Evolutionary conservation across 2,888 invertebrate species (phyloP).

Genomic region (Dasypolia templi): DNA sequence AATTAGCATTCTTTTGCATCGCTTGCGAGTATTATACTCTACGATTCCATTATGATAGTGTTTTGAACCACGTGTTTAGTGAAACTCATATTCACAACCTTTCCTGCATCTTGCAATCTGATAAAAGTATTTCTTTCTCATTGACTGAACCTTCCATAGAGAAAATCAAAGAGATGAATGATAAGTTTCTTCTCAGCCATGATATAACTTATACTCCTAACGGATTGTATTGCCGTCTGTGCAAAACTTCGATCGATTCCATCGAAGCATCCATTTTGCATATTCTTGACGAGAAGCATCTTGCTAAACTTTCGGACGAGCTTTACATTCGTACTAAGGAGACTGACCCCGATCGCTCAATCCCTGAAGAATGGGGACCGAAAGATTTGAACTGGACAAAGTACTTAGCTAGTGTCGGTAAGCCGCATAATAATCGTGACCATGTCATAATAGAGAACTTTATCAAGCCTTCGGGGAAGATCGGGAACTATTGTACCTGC

Average conservation of each 20-base stretch:
- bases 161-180: constrained; percentile 83
- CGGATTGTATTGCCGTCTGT: constrained; percentile 78
- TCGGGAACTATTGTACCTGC: constrained; percentile 85
- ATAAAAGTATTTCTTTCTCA: constrained; percentile 81
- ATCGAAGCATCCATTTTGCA: constrained; percentile 81
- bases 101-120: constrained; percentile 83
- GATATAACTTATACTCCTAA: constrained; percentile 73
- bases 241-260: constrained; percentile 77
- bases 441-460: constrained; percentile 88
- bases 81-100: constrained; percentile 85
- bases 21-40: constrained; percentile 88
- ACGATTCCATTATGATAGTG: constrained; percentile 87
- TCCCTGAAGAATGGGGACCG: constrained; percentile 87
- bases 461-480: constrained; percentile 85
- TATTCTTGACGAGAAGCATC: constrained; percentile 85
- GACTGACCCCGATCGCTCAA: constrained; percentile 78
- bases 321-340: constrained; percentile 80
- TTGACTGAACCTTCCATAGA: constrained; percentile 78
- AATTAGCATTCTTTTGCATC: constrained; percentile 87
- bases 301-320: constrained; percentile 84
- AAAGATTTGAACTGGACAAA: constrained; percentile 87
- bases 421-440: constrained; percentile 82
- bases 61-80: constrained; percentile 86
- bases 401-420: constrained; percentile 85
- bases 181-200: constrained; percentile 81